phyloP scores from a whole-genome alignment of 1,140 invertebrate species.

The Brachionus sp. region DNA sequence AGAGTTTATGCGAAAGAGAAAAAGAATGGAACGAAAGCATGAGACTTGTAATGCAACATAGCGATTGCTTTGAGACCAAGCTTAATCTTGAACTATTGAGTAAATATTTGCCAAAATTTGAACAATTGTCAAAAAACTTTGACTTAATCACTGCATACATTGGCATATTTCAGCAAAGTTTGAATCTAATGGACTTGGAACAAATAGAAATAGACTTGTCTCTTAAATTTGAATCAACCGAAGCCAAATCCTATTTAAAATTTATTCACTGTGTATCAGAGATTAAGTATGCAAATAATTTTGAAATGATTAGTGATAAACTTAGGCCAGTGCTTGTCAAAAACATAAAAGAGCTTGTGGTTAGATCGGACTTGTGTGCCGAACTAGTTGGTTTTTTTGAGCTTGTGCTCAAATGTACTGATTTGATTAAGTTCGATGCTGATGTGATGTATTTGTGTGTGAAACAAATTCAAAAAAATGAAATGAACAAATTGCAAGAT shows the following conservation, averaged over 20 bases:
- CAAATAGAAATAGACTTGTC: not conserved
- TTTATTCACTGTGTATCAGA: not conserved
- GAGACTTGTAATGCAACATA: not conserved
- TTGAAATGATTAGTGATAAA: not conserved
- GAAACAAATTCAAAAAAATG: not conserved
- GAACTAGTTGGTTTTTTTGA: not conserved
- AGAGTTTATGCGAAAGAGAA: not conserved
- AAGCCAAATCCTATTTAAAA: not conserved
- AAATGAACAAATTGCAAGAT: too few relatives aligned
- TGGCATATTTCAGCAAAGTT: not conserved
- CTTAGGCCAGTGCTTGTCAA: not conserved
- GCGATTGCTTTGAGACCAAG: not conserved
- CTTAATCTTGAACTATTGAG: slow-evolving; percentile 5
- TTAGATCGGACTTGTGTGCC: not conserved
- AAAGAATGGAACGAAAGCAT: not conserved
- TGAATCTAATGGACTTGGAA: slow-evolving; percentile 18
- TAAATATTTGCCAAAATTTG: slow-evolving; percentile 18
- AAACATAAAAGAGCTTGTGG: not conserved
- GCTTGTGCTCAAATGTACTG: not conserved
- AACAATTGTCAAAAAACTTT: not conserved
- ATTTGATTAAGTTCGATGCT: not conserved
- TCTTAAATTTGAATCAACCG: not conserved
- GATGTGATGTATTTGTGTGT: not conserved
- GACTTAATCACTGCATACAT: not conserved
- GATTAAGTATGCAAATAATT: not conserved